Evolutionary conservation across 1,140 invertebrate species (phyloP), one percentile per base, ranked within the genome.

Genomic region (Drosophila aff.): DNA sequence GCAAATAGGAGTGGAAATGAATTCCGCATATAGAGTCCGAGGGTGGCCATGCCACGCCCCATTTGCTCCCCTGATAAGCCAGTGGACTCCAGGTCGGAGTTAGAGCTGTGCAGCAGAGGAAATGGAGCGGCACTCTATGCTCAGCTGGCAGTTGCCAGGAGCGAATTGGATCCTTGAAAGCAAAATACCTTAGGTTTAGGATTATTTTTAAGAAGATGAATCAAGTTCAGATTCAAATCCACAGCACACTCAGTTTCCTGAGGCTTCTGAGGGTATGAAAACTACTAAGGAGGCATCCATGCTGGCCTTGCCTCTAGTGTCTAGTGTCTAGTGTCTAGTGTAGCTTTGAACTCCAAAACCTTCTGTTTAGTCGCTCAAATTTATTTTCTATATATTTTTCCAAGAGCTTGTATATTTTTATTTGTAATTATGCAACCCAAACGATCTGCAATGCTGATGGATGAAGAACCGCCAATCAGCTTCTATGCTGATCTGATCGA

Each of bases 11-110:
- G 9, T 28, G 60, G 33, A 13, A 66, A 60, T 72, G 18, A 59
- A 73, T 60, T 73, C 69, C 50, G 52, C 66, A 41, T 59, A 21
- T 65, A 28, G 66, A 31, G 63, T 50, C 66, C 26, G 44, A 31
- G 21, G 46, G 36, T 67, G 66, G 65, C 44, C 67, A 33, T 72
- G 50, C 52, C 69, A 72, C 47, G 67, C 67, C 67, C 63, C 63
- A 67, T 44, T 69, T 69, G 28, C 31, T 16, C 0, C 16, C 18
- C 44, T 10, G 67, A 69, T 69, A 67, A 53, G 47, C 44, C 40
- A 53, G 47, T 68, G 67, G 47, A 53, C 46, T 69, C 28, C 47
- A 41, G 67, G 46, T 11, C 16, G 26, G 18, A 40, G 53, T 55
- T 23, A 55, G 33, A 55, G 21, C 50, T 9, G 50, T 36, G 10